Evolutionary conservation across 2,888 invertebrate species (phyloP), one percentile per base, ranked within the genome.

Genomic region (Erpobdella octoculata): DNA sequence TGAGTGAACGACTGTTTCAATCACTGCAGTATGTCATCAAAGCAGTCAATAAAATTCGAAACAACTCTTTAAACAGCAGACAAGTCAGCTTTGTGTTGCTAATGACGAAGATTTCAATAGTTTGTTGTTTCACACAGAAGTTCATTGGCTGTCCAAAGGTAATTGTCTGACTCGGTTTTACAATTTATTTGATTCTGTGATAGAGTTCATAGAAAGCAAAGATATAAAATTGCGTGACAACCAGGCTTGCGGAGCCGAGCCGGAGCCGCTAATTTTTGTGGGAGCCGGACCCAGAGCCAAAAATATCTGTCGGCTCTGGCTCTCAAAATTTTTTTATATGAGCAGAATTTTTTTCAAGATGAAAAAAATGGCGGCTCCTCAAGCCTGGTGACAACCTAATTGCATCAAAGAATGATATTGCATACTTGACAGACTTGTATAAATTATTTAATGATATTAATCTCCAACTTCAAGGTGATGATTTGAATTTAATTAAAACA

Each of bases 381-480:
- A n/a, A n/a, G n/a, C n/a, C n/a, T n/a, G n/a, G n/a, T n/a, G n/a
- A n/a, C n/a, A 41, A 41, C 46, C n/a, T 41, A 15, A 41, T 41
- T 41, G 46, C 46, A 41, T 41, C 12, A 41, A 41, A 41, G 46
- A 41, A n/a, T 41, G 46, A 41, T 41, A 41, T 41, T 41, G 46
- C 46, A n/a, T 41, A 41, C 46, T 41, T n/a, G n/a, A 41, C 46
- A n/a, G n/a, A n/a, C n/a, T n/a, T n/a, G n/a, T n/a, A n/a, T n/a
- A 41, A 41, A 41, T 41, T 41, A n/a, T 41, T 41, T 41, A 41
- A 41, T 41, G 46, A 41, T 41, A n/a, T 41, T 41, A 41, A 41
- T 41, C 46, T 41, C 46, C 46, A 41, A 41, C 46, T 41, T 41
- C 46, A 41, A 41, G 46, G 46, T 41, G 46, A 41, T 41, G 46